These are phyloP conservation scores for Yponomeuta cagnagella DNA, from an alignment of 2,888 invertebrate species.

Conservation along the genomic window DNA sequence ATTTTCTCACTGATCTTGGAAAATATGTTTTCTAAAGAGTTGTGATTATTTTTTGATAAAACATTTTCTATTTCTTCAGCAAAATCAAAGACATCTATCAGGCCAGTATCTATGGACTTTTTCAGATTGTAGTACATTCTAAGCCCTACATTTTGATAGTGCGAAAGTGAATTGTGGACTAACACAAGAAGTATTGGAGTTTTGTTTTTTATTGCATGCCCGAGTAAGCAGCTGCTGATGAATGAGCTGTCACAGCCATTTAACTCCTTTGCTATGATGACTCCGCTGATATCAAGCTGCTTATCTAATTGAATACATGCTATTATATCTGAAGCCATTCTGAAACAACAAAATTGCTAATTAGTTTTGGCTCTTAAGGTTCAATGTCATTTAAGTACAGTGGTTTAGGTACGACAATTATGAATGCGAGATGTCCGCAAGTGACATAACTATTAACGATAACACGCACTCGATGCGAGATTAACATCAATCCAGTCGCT, in stretches of 20 bases:
- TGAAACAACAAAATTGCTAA: slow-evolving; percentile 25
- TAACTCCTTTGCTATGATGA: slow-evolving; percentile 81
- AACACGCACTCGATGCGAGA: slow-evolving; percentile 2
- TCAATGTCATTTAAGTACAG: background rate
- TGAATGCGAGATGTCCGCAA: background rate
- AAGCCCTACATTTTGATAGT: slow-evolving; percentile 84
- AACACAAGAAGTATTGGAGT: slow-evolving; percentile 78
- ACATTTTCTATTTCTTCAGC: slow-evolving; percentile 41
- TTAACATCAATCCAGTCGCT: background rate
- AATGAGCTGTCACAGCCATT: slow-evolving; percentile 84
- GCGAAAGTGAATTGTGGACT: slow-evolving; percentile 81
- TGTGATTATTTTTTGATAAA: slow-evolving; percentile 35
- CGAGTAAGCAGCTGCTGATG: slow-evolving; percentile 79
- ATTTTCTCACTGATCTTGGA: slow-evolving; percentile 54
- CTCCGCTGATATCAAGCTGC: slow-evolving; percentile 65
- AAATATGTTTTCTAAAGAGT: slow-evolving; percentile 54
- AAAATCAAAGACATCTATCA: slow-evolving; percentile 46
- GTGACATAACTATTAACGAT: slow-evolving; percentile 8
- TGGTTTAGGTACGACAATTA: background rate
- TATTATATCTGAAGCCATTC: slow-evolving; percentile 79
- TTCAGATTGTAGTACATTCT: slow-evolving; percentile 83
- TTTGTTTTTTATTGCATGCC: slow-evolving; percentile 77
- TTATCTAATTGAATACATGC: slow-evolving; percentile 80
- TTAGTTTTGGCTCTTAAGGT: background rate
- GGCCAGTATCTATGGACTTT: slow-evolving; percentile 51